Evolutionary conservation across 2,797 vertebrate genomes (phyloP).

Genomic region (Lateolabrax maculatus): DNA sequence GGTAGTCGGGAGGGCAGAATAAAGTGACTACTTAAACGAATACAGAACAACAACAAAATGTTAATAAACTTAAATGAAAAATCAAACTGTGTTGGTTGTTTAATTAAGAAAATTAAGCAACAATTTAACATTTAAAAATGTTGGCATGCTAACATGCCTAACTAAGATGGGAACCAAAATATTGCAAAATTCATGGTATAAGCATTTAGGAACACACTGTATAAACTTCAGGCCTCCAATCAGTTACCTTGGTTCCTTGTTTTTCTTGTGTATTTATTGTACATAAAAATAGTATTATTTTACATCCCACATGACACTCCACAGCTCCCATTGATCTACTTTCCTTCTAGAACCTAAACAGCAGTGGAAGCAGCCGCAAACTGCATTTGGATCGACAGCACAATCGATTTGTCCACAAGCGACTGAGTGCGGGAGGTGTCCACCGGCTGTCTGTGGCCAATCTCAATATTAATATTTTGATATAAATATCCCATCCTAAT

Average conservation of each 20-base stretch:
- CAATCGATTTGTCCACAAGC: not conserved
- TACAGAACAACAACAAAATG: not conserved
- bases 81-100: too few relatives aligned
- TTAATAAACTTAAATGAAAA: too few relatives aligned
- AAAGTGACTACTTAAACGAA: not conserved
- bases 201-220: too few relatives aligned
- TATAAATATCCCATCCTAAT: too few relatives aligned
- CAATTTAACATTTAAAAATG: too few relatives aligned
- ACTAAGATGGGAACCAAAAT: not conserved
- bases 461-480: too few relatives aligned
- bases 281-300: not conserved
- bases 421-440: conserved; percentile 4
- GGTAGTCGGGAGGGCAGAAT: not conserved
- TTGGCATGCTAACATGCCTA: not conserved
- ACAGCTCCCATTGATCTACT: not conserved
- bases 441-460: too few relatives aligned
- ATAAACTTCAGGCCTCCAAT: not conserved
- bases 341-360: not conserved
- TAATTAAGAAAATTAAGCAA: too few relatives aligned
- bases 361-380: not conserved
- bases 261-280: not conserved
- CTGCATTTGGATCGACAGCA: conserved; percentile 22
- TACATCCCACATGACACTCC: not conserved
- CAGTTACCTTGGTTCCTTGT: not conserved
- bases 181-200: too few relatives aligned